phyloP scores from a whole-genome alignment of 2,888 invertebrate genomes.

The Zonitis immaculata region DNA sequence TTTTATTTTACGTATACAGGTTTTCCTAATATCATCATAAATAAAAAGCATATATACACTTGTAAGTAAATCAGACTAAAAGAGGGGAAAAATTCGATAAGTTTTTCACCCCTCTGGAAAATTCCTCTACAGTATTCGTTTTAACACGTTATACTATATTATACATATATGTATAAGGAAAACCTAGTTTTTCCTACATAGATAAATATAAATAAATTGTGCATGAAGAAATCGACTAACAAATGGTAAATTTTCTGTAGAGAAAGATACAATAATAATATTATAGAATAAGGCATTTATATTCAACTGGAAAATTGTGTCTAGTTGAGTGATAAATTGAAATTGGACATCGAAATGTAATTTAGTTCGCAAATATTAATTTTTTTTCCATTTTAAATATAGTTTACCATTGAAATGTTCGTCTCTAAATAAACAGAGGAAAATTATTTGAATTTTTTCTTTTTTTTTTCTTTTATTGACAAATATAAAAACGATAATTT shows the following conservation, averaged over 20 bases:
- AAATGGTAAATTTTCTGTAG: too few species aligned
- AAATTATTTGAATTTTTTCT: too few species aligned
- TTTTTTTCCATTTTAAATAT: constrained; percentile 11
- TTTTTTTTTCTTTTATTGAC: too few species aligned
- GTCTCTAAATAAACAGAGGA: too few species aligned
- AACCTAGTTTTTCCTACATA: constrained; percentile 13
- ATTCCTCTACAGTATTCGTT: constrained; percentile 24
- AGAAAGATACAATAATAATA: too few species aligned
- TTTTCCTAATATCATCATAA: constrained; percentile 41
- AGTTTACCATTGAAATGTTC: too few species aligned
- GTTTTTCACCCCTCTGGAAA: constrained; percentile 16
- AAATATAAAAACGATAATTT: too few species aligned
- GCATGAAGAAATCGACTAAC: constrained; percentile 38
- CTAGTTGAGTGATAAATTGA: constrained; percentile 4
- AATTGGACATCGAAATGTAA: constrained; percentile 9
- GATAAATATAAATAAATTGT: constrained; percentile 44
- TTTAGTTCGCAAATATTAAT: constrained; percentile 11
- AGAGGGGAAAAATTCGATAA: constrained; percentile 29
- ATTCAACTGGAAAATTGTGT: constrained; percentile 3
- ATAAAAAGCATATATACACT: constrained; percentile 27
- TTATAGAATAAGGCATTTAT: background rate
- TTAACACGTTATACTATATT: constrained; percentile 25
- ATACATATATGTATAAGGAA: constrained; percentile 25
- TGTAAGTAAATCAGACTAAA: constrained; percentile 19
- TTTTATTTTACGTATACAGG: constrained; percentile 33